phyloP scores from a whole-genome alignment of 2,888 invertebrate genomes.

The Crematogaster levior region DNA sequence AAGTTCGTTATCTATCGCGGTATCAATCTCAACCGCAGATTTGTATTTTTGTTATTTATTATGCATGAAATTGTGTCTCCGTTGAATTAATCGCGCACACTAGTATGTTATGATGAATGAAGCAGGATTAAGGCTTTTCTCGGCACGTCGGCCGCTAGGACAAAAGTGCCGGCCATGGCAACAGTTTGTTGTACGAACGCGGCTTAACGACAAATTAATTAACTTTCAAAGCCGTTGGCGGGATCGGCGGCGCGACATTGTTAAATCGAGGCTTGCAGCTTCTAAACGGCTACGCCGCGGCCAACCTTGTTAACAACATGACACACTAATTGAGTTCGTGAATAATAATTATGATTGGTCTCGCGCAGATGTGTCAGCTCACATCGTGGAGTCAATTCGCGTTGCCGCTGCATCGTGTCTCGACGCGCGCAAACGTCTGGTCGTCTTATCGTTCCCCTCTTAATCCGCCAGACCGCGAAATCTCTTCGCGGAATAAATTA shows the following conservation, averaged over 20 bases:
- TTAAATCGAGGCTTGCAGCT: constrained; percentile 40
- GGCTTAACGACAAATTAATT: constrained; percentile 43
- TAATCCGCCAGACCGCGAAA: constrained; percentile 26
- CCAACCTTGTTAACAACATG: constrained; percentile 38
- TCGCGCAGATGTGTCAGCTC: constrained; percentile 22
- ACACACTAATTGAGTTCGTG: constrained; percentile 48
- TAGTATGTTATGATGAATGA: background rate
- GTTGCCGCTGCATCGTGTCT: background rate
- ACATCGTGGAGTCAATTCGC: background rate
- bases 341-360: constrained; percentile 49
- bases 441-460: constrained; percentile 18
- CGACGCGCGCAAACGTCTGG: background rate
- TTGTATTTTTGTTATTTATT: constrained; percentile 5
- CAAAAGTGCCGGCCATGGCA: constrained; percentile 5
- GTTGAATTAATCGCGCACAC: background rate
- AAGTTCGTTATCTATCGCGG: background rate
- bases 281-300: background rate
- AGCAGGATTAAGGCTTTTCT: constrained; percentile 6
- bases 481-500: constrained; percentile 47
- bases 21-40: background rate
- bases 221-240: constrained; percentile 23
- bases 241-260: constrained; percentile 24
- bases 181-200: constrained; percentile 33
- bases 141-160: background rate
- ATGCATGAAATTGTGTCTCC: background rate